Percentiles rank a stretch among this genome's conserved stretches.
phyloP scores from a whole-genome alignment of 2,113 vertebrate species.

The Lamprotornis superbus region DNA sequence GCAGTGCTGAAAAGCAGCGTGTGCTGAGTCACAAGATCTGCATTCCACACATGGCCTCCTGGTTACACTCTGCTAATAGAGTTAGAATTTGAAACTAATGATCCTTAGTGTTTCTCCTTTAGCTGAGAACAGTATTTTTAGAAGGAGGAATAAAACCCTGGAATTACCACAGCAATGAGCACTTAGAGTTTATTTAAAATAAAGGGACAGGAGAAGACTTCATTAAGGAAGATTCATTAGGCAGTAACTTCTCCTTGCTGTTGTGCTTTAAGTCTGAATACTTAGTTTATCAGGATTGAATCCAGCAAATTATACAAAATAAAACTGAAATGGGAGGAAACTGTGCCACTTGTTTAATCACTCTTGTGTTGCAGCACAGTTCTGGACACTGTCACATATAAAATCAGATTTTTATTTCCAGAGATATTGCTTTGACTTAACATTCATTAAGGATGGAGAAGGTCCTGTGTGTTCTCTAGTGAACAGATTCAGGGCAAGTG shows the following conservation, averaged over 20 bases:
- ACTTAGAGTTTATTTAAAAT: background rate
- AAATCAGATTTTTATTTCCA: background rate
- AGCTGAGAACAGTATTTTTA: background rate
- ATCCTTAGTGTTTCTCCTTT: background rate
- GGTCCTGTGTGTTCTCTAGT: background rate
- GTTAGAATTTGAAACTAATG: constrained; percentile 23
- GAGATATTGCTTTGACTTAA: background rate
- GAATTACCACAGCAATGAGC: background rate
- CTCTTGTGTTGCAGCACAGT: background rate
- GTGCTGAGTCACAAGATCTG: constrained; percentile 62
- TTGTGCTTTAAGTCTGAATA: background rate
- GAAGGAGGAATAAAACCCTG: background rate
- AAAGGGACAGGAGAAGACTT: background rate
- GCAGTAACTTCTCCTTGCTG: background rate
- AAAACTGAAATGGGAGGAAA: background rate
- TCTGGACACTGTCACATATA: background rate
- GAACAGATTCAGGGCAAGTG: background rate
- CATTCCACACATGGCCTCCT: constrained; percentile 44
- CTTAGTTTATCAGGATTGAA: background rate
- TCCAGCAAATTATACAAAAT: background rate
- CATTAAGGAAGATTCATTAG: background rate
- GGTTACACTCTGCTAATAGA: constrained; percentile 33
- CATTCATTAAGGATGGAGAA: background rate
- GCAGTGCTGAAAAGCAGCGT: background rate
- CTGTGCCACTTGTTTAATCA: background rate